These are phyloP conservation scores for Entomyzon cyanotis DNA, from an alignment of 2,113 vertebrate genomes.

Conservation along the genomic window DNA sequence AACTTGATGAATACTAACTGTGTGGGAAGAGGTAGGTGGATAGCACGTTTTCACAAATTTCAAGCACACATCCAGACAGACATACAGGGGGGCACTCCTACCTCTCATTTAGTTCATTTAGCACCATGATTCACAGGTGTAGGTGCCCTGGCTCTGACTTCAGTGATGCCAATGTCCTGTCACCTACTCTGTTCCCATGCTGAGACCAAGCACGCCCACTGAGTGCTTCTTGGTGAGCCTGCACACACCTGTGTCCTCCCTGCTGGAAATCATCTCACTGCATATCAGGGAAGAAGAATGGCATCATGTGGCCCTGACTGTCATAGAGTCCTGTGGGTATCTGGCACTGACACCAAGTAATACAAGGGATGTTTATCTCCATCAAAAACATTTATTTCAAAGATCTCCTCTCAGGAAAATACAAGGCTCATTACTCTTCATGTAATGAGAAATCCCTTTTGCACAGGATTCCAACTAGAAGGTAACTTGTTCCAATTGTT, in stretches of 20 bases:
- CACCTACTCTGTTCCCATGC: neutral
- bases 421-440: neutral
- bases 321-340: neutral
- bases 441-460: neutral
- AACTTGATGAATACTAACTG: neutral
- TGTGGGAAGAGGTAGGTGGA: neutral
- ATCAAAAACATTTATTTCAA: neutral
- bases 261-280: neutral
- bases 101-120: neutral
- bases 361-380: neutral
- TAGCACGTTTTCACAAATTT: neutral
- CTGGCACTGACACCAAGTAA: neutral
- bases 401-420: neutral
- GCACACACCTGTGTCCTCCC: neutral
- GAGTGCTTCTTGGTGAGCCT: neutral
- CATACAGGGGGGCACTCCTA: accelerated
- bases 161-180: neutral
- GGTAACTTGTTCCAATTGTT: neutral
- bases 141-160: neutral
- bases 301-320: neutral
- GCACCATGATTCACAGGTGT: neutral
- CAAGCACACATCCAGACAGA: neutral
- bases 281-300: neutral
- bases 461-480: neutral
- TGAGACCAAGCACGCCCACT: neutral